Percentiles rank a stretch among this genome's conserved stretches.
phyloP scores from a whole-genome alignment of 2,797 vertebrate species.

The Chaunax sp. region DNA sequence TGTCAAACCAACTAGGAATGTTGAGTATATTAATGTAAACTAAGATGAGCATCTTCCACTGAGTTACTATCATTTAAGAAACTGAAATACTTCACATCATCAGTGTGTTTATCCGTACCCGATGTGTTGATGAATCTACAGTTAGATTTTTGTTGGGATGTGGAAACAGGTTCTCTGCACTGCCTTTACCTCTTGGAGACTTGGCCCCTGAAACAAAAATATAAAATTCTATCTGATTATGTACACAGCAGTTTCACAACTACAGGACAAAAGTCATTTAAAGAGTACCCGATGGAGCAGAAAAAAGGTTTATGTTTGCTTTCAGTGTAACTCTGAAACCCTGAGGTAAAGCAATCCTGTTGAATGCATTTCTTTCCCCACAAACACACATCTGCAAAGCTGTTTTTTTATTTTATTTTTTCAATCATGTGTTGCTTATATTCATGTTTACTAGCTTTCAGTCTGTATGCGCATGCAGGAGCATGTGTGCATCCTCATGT shows the following conservation, averaged over 20 bases:
- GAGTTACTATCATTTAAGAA: too few species aligned
- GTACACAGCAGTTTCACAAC: background rate
- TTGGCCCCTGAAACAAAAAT: conserved; percentile 78
- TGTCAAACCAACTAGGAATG: background rate
- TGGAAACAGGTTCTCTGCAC: conserved; percentile 90
- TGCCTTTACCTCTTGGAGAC: conserved; percentile 81
- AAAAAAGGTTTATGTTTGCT: background rate
- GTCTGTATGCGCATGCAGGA: too few species aligned
- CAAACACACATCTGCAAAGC: background rate
- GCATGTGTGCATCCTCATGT: too few species aligned
- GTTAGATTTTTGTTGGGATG: conserved; percentile 84
- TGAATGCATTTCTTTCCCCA: background rate
- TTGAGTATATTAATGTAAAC: background rate
- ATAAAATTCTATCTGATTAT: conserved; percentile 2
- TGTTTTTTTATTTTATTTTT: too few species aligned
- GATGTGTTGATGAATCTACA: conserved; percentile 15
- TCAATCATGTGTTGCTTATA: too few species aligned
- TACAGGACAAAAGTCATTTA: background rate
- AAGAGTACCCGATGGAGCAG: background rate
- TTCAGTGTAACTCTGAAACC: background rate
- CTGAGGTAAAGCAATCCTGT: background rate
- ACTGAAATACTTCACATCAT: background rate
- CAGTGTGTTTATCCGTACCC: conserved; percentile 37
- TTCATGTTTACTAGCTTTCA: too few species aligned
- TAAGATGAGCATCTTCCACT: background rate